Base-by-base conservation (phyloP, 2,113 vertebrate genomes). In the Mionectes macconnelli region DNA sequence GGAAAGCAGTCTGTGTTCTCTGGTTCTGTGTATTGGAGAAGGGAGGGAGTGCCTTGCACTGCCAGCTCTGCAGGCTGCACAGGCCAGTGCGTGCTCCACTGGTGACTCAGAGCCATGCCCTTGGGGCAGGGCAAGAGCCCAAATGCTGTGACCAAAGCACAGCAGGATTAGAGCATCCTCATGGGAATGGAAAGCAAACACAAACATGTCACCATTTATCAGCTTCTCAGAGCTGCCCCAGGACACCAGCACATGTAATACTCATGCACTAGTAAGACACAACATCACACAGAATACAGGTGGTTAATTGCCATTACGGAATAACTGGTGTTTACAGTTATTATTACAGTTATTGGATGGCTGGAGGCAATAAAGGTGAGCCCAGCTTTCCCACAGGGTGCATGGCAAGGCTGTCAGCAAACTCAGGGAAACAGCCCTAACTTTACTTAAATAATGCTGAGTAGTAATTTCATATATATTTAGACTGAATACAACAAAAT, bases 21-120 rank as follows among this genome's bases (percentile, higher is more conserved):
- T 5, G 11, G 33, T 33, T 19, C 57, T 50, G 30, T 44, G 72
- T 45, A 25, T 24, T 22, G 78, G 49, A 22, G 42, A 40, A 53
- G n/a, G 56, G 28, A 74, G 22, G 21, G 21, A 27, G 42, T 1
- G 42, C 63, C n/a, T 8, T 4, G 44, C 9, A 12, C 37, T 27
- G 62, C 24, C 62, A 56, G 72, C 67, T 69, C 53, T 0, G 0
- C 2, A 16, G 9, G 44, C 4, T 49, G 31, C 0, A 1, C 20
- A 55, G 68, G 57, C 59, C 59, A 49, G 37, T 7, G 0, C 0
- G 11, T 9, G 75, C 64, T 49, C 39, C 42, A 6, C 50, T 20
- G 37, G 5, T 3, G 57, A 70, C 52, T 81, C 52, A 5, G 56
- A 50, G 49, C 81, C 0, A 7, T 5, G 33, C 55, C 69, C 60